Evolutionary conservation across 2,797 vertebrate genomes (phyloP), one percentile per base, ranked within the genome.

Genomic region (Hippocampus kuda): DNA sequence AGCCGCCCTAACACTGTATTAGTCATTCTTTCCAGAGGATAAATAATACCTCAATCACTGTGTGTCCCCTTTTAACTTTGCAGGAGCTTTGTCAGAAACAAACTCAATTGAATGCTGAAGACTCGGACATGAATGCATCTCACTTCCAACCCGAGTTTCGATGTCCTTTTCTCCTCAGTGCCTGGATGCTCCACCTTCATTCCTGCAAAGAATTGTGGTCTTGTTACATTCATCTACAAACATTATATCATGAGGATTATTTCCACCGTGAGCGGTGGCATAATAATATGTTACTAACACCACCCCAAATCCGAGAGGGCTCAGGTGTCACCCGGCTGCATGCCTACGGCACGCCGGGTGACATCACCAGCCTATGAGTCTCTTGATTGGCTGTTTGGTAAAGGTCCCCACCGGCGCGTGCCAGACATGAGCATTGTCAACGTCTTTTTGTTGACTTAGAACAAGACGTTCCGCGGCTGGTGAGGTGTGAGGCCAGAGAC

Each of bases 401-500:
- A 38, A 63, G 61, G 38, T 22, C 38, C 18, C 22, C 20, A 22
- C 61, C 11, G 38, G 61, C 63, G 44, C 24, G 63, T 48, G 63
- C 44, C 63, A 48, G 49, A 51, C 4, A 18, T 51, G 49, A 16
- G 63, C 63, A 26, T 48, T 18, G n/a, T 48, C 16, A 48, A 12
- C 42, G 16, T 26, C 42, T 26, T 65, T 72, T 44, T 65, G 56
- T 77, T 73, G 64, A 68, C 48, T 72, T 71, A 18, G 72, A 27
- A 82, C 76, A 72, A 72, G 77, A 59, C 10, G 2, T 81, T 78
- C 71, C 75, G 24, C 11, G 54, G 54, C 54, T 4, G 24, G n/a
- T 10, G 7, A 24, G 22, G 20, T 54, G 53, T 2, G 9, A 54
- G 9, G 8, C 22, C 20, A 38, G 75, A 73, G 66, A 76, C 66